Evolutionary conservation across 2,797 vertebrate species (phyloP), one percentile per base, ranked within the genome.

Genomic region (Rhinichthys osculus): DNA sequence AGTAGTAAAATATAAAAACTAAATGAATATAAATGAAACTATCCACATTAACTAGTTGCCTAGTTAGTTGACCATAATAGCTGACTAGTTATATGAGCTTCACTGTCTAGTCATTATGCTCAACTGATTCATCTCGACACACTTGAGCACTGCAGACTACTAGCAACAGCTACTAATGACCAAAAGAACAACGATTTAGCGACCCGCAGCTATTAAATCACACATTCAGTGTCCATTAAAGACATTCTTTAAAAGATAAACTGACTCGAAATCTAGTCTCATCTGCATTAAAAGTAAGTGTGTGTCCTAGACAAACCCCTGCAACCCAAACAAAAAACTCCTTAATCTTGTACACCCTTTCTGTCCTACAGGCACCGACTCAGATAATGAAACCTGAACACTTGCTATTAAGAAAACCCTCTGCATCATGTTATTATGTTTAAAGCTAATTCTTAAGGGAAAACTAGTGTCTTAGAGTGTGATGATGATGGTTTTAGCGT

Each of bases 221-320:
- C 42, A 30, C 21, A 23, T 70, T 38, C 19, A 62, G 3, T 62
- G 13, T 72, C 69, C 35, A 66, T 73, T 87, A 59, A 80, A 57
- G 44, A 38, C 33, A 33, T 38, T 44, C 19, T 77, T 86, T 38
- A 76, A 77, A 82, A 82, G n/a, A 77, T 62, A 50, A 87, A 79
- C 67, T 67, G 47, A 50, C 64, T 87, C 2, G 19, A 42, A 78
- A 80, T 71, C 42, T 38, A 72, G 62, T 83, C 77, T 72, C 35
- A 87, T 83, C 44, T 78, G 35, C 82, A 82, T 83, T 83, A 71
- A 78, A 50, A 72, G n/a, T 64, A 44, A 40, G 23, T 62, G 54
- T n/a, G 54, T 72, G 54, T 62, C 64, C 72, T 10, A 38, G 33
- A 80, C 67, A 66, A 71, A 82, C 59, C 69, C 52, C 77, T 80